Conservation (phyloP, 2,888 invertebrate species). For the Platycnemis pennipes region DNA sequence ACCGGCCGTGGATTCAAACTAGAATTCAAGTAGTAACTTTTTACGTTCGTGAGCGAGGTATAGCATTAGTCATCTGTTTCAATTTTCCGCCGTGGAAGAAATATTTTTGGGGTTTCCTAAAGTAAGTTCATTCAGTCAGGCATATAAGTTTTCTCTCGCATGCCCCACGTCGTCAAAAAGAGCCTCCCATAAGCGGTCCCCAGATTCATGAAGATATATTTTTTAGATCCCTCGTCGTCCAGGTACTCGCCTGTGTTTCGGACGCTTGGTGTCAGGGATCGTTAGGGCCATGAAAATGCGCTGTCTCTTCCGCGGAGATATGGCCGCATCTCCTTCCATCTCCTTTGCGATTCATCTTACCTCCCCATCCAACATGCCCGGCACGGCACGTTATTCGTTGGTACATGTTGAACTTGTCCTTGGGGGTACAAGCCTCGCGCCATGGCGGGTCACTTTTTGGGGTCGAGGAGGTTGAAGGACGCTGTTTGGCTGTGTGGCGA, state of each 20-base stretch:
- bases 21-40: no score
- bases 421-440: not conserved
- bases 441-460: not conserved
- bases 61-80: no score
- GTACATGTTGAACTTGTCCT: not conserved
- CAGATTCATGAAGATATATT: not conserved
- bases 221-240: not conserved
- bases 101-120: not conserved
- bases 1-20: no score
- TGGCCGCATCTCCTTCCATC: constrained; percentile 1
- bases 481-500: not conserved
- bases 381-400: not conserved
- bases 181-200: not conserved
- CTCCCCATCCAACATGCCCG: not conserved
- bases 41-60: no score
- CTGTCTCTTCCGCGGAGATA: not conserved
- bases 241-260: not conserved
- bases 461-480: not conserved
- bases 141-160: not conserved
- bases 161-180: not conserved
- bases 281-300: not conserved
- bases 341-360: not conserved
- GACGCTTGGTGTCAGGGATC: not conserved
- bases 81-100: not conserved
- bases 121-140: not conserved